These are phyloP conservation scores for Ommatoiulus sabulosus DNA, from an alignment of 2,888 invertebrate genomes.

Conservation along the genomic window DNA sequence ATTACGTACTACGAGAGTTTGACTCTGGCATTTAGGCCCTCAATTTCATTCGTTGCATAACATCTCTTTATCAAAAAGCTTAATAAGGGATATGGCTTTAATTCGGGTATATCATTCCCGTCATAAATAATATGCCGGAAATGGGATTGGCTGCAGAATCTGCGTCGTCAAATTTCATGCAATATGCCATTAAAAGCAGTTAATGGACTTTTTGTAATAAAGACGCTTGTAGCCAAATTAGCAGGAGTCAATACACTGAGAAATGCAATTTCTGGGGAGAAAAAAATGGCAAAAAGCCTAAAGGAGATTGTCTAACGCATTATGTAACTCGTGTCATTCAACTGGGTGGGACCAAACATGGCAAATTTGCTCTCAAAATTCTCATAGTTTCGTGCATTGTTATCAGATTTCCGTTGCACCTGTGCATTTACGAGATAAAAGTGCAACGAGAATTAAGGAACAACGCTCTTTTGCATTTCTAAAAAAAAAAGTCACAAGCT, in stretches of 20 bases:
- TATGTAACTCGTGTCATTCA: constrained; percentile 30
- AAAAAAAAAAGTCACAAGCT: not conserved
- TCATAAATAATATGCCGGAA: not conserved
- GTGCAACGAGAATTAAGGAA: not conserved
- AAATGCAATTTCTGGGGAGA: not conserved
- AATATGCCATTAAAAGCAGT: not conserved
- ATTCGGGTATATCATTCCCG: not conserved
- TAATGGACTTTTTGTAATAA: constrained; percentile 30
- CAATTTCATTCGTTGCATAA: not conserved
- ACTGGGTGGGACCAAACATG: not conserved
- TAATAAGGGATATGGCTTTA: not conserved
- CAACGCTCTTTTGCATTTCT: not conserved
- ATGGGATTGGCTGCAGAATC: not conserved
- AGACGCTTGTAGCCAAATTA: not conserved
- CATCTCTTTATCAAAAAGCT: not conserved
- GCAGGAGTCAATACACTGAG: constrained; percentile 34
- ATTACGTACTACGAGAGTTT: not conserved
- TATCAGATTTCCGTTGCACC: constrained; percentile 37
- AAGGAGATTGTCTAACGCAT: not conserved
- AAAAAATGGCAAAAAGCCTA: constrained; percentile 32
- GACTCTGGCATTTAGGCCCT: not conserved
- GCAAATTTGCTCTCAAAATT: not conserved
- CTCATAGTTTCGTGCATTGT: not conserved
- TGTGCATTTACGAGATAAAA: not conserved
- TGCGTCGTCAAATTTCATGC: not conserved